Base-by-base conservation (phyloP, 2,113 vertebrate species). In the Leuciscus idus region DNA sequence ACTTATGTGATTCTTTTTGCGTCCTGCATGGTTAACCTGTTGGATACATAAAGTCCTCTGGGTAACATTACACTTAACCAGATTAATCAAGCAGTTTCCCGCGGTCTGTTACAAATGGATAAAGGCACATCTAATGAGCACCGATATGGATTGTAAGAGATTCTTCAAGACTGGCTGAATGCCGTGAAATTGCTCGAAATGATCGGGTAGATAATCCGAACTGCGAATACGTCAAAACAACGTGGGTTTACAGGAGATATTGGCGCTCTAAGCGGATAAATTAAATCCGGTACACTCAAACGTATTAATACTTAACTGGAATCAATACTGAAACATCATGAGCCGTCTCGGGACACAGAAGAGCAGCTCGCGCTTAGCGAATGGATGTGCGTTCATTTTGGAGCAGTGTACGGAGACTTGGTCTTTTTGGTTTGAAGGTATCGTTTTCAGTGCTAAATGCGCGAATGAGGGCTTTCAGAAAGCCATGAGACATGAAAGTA, bases 211-310 rank as follows among this genome's bases (percentile, higher is more conserved):
- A 84, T 82, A 70, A 68, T 74, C 61, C 43, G 26, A 57, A 55
- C 77, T 55, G 59, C 13, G 77, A 72, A 88, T 62, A 86, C 84
- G 70, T 59, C 89, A 84, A 84, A 84, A 85, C 72, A 86, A 68
- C 66, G 48, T 15, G 73, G 85, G 72, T 72, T 85, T 90, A 84
- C 76, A 73, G 26, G 87, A 59, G 62, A 83, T 81, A 84, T 81
- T 64, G 39, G 30, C 23, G 80, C 66, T 86, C 52, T 84, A 82
- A 84, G 77, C 86, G 86, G 86, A 86, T 90, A 75, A 81, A 79
- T 84, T 80, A 75, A 84, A 86, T 86, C 83, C 83, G 33, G 19
- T 77, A 76, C 84, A 82, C 21, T 83, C 50, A 81, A 83, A 85
- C 80, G 86, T 72, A 88, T 88, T 86, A 86, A 73, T 68, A 85